Conservation (phyloP, 1,140 invertebrate species). For the Camponotus pennsylvanicus region DNA sequence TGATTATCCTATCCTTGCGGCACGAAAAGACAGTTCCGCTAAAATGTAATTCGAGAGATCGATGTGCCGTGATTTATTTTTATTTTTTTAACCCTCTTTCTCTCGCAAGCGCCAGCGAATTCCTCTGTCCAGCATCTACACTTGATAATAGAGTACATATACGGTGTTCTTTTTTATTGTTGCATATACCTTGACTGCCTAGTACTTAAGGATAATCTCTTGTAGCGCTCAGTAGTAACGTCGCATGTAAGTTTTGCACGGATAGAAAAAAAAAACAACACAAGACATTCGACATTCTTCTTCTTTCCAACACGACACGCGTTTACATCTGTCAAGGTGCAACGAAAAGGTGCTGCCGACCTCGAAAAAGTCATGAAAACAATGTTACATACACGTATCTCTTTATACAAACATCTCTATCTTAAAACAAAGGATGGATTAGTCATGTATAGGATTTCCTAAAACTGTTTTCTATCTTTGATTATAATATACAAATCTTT, state of each 20-base stretch:
- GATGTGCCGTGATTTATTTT: slow-evolving; percentile 36
- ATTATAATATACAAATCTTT: not conserved
- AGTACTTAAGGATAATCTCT: slow-evolving; percentile 70
- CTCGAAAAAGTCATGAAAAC: slow-evolving; percentile 22
- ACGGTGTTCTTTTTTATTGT: slow-evolving; percentile 74
- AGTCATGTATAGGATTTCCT: not conserved
- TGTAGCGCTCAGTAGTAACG: slow-evolving; percentile 38
- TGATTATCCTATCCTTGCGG: slow-evolving; percentile 83
- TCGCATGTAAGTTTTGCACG: slow-evolving; percentile 60
- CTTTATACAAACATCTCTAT: slow-evolving; percentile 39
- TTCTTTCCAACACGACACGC: slow-evolving; percentile 40
- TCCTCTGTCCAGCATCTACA: slow-evolving; percentile 74
- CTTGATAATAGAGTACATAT: slow-evolving; percentile 68
- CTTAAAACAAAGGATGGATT: not conserved
- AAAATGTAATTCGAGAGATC: slow-evolving; percentile 30
- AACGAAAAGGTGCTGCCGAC: slow-evolving; percentile 64
- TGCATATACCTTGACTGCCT: slow-evolving; percentile 76
- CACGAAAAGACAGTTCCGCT: slow-evolving; percentile 64
- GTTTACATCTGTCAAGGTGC: slow-evolving; percentile 59
- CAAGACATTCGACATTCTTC: not conserved
- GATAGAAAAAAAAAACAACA: slow-evolving; percentile 27
- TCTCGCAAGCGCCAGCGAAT: slow-evolving; percentile 72
- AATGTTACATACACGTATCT: slow-evolving; percentile 27
- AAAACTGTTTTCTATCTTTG: not conserved
- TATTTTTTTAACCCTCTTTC: slow-evolving; percentile 46